Evolutionary conservation across 2,113 vertebrate species (phyloP).

Genomic region (Hippocampus guttulatus): DNA sequence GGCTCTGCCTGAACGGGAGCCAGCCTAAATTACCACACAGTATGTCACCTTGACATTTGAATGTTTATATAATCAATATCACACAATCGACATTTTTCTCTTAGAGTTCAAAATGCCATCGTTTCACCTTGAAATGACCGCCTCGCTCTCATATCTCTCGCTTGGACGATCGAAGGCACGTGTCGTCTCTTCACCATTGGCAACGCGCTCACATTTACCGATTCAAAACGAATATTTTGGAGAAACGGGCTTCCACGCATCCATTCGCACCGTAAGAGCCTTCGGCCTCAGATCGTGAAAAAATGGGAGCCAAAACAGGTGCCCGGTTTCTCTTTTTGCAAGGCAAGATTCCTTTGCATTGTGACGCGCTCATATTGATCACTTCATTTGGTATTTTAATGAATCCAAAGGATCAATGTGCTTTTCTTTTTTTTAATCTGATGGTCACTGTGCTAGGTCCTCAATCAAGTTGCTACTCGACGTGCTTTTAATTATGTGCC

Average conservation of each 20-base stretch:
- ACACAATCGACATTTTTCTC: not conserved
- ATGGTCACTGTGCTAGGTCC: not conserved
- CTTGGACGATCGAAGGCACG: too few species aligned
- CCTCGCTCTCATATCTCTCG: too few species aligned
- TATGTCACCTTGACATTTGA: constrained; percentile 26
- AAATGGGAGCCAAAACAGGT: too few species aligned
- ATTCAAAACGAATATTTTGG: too few species aligned
- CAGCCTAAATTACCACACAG: constrained; percentile 20
- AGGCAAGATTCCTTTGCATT: not conserved
- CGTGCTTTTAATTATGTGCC: not conserved
- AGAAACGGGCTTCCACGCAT: too few species aligned
- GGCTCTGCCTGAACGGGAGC: constrained; percentile 14
- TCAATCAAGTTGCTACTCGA: not conserved
- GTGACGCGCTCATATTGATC: not conserved
- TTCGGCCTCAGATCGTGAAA: too few species aligned
- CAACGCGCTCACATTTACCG: too few species aligned
- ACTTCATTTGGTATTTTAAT: not conserved
- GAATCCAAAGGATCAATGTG: not conserved
- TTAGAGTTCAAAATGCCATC: not conserved
- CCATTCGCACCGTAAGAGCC: too few species aligned
- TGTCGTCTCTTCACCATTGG: too few species aligned
- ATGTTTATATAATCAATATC: not conserved
- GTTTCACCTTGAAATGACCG: too few species aligned
- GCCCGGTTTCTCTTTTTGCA: too few species aligned
- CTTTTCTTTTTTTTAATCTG: not conserved